Percentiles rank a stretch among this genome's conserved stretches.
Evolutionary conservation across 2,888 invertebrate species (phyloP).

Genomic region (Eupithecia exiguata): DNA sequence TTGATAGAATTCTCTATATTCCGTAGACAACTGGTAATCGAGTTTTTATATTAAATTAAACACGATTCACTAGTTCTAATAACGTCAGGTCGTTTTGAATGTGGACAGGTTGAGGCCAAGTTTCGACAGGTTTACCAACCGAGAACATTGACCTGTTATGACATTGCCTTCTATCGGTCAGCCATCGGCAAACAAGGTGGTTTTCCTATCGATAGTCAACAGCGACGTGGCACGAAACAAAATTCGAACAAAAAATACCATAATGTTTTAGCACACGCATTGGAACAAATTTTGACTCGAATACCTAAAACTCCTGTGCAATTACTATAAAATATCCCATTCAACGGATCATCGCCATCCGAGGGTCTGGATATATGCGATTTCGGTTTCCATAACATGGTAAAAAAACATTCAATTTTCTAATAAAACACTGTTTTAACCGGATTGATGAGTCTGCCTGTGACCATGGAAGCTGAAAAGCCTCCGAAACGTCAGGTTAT

Average conservation of each 20-base stretch:
- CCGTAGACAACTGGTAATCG: neutral
- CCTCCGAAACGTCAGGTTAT: no score
- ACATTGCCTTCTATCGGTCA: slow-evolving; percentile 25
- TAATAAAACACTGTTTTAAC: no score
- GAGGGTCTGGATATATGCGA: no score
- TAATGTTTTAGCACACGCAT: no score
- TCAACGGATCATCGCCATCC: no score
- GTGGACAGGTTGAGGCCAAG: slow-evolving; percentile 19
- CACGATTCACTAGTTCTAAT: slow-evolving; percentile 1
- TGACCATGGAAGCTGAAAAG: no score
- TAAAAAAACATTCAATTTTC: no score
- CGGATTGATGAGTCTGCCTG: no score
- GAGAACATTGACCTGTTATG: slow-evolving; percentile 32
- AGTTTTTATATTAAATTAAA: slow-evolving; percentile 10
- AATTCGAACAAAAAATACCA: neutral
- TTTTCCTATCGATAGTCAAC: neutral
- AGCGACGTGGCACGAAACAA: neutral
- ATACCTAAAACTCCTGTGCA: no score
- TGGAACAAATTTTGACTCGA: no score
- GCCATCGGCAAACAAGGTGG: neutral
- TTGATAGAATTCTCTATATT: neutral
- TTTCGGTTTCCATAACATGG: no score
- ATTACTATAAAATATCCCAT: no score
- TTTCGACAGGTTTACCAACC: slow-evolving; percentile 23
- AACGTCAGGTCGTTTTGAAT: slow-evolving; percentile 26